These are phyloP conservation scores for Rhinoraja longicauda DNA, from an alignment of 2,797 vertebrate species.

Conservation along the genomic window DNA sequence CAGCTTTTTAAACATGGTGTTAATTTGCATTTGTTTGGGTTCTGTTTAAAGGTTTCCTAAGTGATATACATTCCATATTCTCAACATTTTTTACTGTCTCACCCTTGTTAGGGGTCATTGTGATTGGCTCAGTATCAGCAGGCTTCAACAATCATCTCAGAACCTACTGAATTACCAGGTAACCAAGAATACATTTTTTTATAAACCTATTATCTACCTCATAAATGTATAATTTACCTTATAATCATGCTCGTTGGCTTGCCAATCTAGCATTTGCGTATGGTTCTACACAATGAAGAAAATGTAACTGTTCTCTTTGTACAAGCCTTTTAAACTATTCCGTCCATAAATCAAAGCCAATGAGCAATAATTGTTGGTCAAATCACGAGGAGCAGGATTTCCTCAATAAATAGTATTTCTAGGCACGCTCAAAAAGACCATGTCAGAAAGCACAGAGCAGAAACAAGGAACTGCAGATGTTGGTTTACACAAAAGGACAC, in stretches of 20 bases:
- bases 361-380: not conserved
- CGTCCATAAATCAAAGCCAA: not conserved
- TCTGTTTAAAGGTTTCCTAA: slow-evolving; percentile 32
- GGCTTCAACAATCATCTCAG: slow-evolving; percentile 18
- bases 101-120: not conserved
- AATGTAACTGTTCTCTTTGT: not conserved
- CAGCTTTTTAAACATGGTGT: slow-evolving; percentile 12
- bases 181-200: not conserved
- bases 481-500: too few species aligned
- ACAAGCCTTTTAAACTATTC: not conserved
- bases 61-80: not conserved
- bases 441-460: too few species aligned
- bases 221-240: slow-evolving; percentile 16
- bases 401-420: too few species aligned
- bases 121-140: not conserved
- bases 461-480: too few species aligned
- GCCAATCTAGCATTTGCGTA: not conserved
- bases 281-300: not conserved
- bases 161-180: slow-evolving; percentile 17
- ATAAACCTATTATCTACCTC: slow-evolving; percentile 17
- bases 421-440: too few species aligned
- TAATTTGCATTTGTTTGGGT: slow-evolving; percentile 32
- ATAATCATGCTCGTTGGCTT: not conserved
- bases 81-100: not conserved
- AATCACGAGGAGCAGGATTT: too few species aligned